Evolutionary conservation across 1,140 invertebrate species (phyloP).

Genomic region (Acromyrmex echinatior): DNA sequence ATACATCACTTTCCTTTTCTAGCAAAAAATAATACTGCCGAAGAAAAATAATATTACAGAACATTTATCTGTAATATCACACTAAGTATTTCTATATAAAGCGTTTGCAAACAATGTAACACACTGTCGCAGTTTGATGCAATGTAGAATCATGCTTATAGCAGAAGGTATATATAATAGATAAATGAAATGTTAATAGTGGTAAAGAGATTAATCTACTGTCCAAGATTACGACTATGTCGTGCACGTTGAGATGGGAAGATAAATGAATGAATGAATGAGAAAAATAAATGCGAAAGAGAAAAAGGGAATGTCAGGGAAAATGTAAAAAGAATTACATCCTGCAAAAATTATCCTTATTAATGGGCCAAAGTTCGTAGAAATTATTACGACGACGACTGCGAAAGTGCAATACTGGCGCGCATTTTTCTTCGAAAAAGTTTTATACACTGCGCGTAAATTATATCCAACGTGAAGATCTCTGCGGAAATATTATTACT

Average conservation of each 20-base stretch:
- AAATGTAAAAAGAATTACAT: slow-evolving; percentile 52
- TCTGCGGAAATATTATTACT: slow-evolving; percentile 30
- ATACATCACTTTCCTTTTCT: no score
- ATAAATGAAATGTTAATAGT: slow-evolving; percentile 43
- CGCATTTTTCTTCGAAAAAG: slow-evolving; percentile 53
- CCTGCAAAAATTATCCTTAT: slow-evolving; percentile 54
- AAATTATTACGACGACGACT: slow-evolving; percentile 46
- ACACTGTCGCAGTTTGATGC: background rate
- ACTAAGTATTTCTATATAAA: background rate
- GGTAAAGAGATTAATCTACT: slow-evolving; percentile 40
- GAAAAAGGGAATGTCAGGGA: slow-evolving; percentile 20
- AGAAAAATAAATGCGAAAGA: slow-evolving; percentile 45
- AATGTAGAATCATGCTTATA: background rate
- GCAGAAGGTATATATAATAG: background rate
- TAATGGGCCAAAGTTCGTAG: slow-evolving; percentile 47
- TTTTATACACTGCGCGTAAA: slow-evolving; percentile 38
- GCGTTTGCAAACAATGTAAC: background rate
- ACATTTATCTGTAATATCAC: background rate
- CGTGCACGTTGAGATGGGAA: slow-evolving; percentile 5
- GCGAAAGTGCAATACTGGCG: slow-evolving; percentile 30
- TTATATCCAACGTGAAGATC: slow-evolving; percentile 32
- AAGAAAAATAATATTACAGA: background rate
- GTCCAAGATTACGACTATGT: slow-evolving; percentile 20
- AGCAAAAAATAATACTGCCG: no score
- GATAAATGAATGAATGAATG: slow-evolving; percentile 30